A percentile compares a stretch with the other conserved stretches of the same genome.
Evolutionary conservation across 2,797 vertebrate species (phyloP).

Genomic region (Neosalanx taihuensis): DNA sequence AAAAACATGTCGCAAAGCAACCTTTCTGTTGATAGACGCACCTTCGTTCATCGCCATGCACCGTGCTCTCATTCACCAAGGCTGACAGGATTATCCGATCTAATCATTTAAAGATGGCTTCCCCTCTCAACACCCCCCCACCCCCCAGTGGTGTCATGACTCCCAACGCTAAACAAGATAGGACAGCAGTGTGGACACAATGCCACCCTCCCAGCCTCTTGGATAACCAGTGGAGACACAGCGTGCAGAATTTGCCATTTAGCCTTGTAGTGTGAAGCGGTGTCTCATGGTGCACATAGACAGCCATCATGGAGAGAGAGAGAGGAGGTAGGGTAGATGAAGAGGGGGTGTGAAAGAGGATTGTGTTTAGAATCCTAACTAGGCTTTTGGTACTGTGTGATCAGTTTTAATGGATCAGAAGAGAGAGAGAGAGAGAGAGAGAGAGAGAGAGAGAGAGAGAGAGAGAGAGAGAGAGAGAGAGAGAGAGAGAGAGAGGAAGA

Average conservation of each 20-base stretch:
- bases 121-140: not conserved
- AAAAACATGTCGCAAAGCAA: not conserved
- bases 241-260: no score
- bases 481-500: not conserved
- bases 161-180: not conserved
- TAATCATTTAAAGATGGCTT: conserved; percentile 6
- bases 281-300: not conserved
- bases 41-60: not conserved
- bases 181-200: not conserved
- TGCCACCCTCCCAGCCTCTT: not conserved
- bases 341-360: not conserved
- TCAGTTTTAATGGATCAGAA: not conserved
- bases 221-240: not conserved
- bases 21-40: not conserved
- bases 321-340: not conserved
- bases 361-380: not conserved
- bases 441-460: not conserved
- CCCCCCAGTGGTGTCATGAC: conserved; percentile 30
- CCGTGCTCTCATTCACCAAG: not conserved
- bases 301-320: not conserved
- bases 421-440: not conserved
- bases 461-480: not conserved
- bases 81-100: conserved; percentile 13
- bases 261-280: no score
- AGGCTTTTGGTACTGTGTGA: not conserved